Evolutionary conservation across 2,797 vertebrate genomes (phyloP), one percentile per base, ranked within the genome.

Genomic region (Coilia nasus): DNA sequence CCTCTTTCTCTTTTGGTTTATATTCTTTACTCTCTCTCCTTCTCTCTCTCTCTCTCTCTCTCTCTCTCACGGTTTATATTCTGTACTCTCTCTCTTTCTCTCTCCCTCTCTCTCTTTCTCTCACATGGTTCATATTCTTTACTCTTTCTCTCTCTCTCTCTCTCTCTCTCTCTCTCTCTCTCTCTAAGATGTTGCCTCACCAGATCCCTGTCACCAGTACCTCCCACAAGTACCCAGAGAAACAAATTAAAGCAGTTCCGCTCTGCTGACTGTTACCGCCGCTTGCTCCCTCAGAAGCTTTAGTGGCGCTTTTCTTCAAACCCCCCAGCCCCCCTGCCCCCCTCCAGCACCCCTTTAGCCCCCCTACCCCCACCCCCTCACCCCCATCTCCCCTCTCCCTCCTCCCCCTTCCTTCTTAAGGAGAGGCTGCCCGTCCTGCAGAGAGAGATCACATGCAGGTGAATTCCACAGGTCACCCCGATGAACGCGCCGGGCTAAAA

Each of bases 171-270:
- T 71, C 21, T 19, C 71, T 78, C 35, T 41, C 71, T 41, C 71
- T 44, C 35, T 78, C 4, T 17, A 28, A 7, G 81, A 81, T 83
- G 86, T 78, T 83, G 83, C 85, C 84, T 86, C 87, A 56, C 81
- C 88, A 84, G 85, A 82, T 88, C 82, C 83, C 90, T 83, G 88
- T 88, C 88, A 88, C 83, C 31, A 75, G 88, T 14, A 31, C 62
- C 62, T 85, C 86, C 87, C 84, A 19, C 84, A 84, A 86, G 83
- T 47, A 82, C 81, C 86, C 82, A n/a, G 60, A 50, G 84, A 89
- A 89, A 90, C 88, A 88, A 90, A 89, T 89, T 85, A 90, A 86
- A 89, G 87, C 84, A 80, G 87, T 89, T 90, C 83, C 84, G 85
- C 87, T 90, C 88, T 87, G 88, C 87, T 89, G 88, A 89, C 88